Evolutionary conservation across 2,113 vertebrate species (phyloP).

Genomic region (Tenrec ecaudatus): DNA sequence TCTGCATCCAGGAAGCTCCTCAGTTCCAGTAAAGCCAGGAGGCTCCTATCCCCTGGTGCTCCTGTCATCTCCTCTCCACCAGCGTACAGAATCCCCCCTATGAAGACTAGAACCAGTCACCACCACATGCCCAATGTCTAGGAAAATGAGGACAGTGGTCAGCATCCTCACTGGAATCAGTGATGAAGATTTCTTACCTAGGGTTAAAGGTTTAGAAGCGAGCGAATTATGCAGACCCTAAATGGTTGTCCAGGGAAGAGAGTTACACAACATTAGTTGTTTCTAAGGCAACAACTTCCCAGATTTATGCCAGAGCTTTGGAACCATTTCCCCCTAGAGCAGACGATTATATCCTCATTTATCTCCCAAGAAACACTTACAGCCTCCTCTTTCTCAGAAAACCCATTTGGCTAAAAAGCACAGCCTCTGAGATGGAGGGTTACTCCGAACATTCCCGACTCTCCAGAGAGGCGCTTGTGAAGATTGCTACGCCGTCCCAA

Average conservation of each 20-base stretch:
- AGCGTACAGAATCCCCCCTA: background rate
- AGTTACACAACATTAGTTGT: conserved; percentile 75
- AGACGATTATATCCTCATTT: conserved; percentile 78
- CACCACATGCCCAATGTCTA: background rate
- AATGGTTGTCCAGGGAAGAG: conserved; percentile 73
- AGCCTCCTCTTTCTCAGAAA: conserved; percentile 77
- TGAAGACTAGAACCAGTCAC: background rate
- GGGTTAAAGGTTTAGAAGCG: conserved; percentile 72
- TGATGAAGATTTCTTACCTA: conserved; percentile 64
- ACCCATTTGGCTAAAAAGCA: conserved; percentile 66
- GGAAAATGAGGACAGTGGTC: conserved; percentile 31
- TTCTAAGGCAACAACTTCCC: conserved; percentile 78
- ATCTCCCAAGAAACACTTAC: conserved; percentile 76
- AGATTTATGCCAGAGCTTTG: conserved; percentile 76
- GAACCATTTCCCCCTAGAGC: conserved; percentile 74
- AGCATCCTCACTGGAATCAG: background rate
- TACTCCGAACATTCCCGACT: conserved; percentile 56
- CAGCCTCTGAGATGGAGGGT: conserved; percentile 61
- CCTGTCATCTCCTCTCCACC: background rate
- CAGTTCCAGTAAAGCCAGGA: background rate
- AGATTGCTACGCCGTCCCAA: conserved; percentile 18
- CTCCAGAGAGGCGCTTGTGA: conserved; percentile 46
- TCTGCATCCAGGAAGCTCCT: background rate
- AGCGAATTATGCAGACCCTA: conserved; percentile 70
- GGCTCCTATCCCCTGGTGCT: background rate